Conservation (phyloP, 2,797 vertebrate genomes). For the Florisuga fusca region DNA sequence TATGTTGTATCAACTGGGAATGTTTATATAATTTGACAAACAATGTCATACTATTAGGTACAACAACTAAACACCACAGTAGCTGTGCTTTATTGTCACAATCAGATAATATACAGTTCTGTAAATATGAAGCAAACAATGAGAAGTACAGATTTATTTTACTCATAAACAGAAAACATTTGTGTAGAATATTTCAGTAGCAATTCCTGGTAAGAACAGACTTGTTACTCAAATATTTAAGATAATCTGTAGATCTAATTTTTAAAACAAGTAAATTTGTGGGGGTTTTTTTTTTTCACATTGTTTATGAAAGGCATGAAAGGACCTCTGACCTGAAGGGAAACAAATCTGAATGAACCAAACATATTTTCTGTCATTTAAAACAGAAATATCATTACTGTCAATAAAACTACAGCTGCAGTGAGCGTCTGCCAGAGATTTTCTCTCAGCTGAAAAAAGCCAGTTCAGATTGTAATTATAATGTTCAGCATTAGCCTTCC, state of each 20-base stretch:
- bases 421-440: background rate
- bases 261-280: conserved; percentile 6
- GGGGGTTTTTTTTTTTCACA: background rate
- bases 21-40: background rate
- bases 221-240: background rate
- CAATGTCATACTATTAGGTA: background rate
- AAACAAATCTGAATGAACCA: conserved; percentile 17
- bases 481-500: background rate
- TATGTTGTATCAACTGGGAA: background rate
- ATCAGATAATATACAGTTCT: conserved; percentile 10
- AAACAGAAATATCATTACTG: conserved; percentile 40
- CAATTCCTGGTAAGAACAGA: background rate
- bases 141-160: background rate
- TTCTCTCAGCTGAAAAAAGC: background rate
- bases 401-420: conserved; percentile 34
- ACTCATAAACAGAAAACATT: background rate
- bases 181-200: conserved; percentile 4
- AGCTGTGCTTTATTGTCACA: background rate
- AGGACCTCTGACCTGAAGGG: background rate
- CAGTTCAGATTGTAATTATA: background rate
- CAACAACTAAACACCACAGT: background rate
- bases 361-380: conserved; percentile 40
- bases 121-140: conserved; percentile 2
- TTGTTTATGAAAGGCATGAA: background rate
- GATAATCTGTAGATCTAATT: background rate